Evolutionary conservation across 2,797 vertebrate genomes (phyloP), one percentile per base, ranked within the genome.

Genomic region (Champsocephalus esox): DNA sequence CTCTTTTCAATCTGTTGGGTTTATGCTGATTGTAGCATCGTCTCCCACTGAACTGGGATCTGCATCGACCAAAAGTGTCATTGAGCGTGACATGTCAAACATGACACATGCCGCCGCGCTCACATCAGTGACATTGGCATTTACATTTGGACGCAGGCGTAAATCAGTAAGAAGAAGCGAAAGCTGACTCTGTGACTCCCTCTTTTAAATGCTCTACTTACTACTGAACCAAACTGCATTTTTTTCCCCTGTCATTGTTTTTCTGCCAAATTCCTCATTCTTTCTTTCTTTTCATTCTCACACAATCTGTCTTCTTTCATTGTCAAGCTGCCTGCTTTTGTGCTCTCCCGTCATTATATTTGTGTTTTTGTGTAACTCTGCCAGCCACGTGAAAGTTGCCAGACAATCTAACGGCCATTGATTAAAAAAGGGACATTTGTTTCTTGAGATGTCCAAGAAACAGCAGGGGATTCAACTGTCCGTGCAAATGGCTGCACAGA

Each of bases 231-330:
- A 59, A 60, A 77, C 73, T 82, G 84, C 57, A 67, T 85, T 78
- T 76, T 38, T 80, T 63, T 65, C 3, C 28, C 59, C 62, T 70
- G 62, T 68, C 76, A 75, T 83, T 83, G 67, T 76, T 85, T 75
- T 32, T 38, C 34, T 6, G 34, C 34, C 34, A 84, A 78, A 77
- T 67, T 70, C 55, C 64, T 84, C 70, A 45, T 70, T 82, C 70
- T 79, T 83, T 70, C 77, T 66, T 57, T 75, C 56, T 82, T 70
- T 77, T 38, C 69, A 41, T 73, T 80, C 78, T 86, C 82, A 44
- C 86, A 83, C 86, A 89, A 83, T 92, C 90, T 89, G 89, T 85
- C 86, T 75, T 75, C 12, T 34, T 78, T 87, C 60, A 64, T 67
- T 87, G 88, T 89, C 88, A 87, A 68, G 77, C 87, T 64, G 88